Percentiles rank a stretch among this genome's conserved stretches.
These are phyloP conservation scores for Australoheros facetus DNA, from an alignment of 2,797 vertebrate species.

Conservation along the genomic window DNA sequence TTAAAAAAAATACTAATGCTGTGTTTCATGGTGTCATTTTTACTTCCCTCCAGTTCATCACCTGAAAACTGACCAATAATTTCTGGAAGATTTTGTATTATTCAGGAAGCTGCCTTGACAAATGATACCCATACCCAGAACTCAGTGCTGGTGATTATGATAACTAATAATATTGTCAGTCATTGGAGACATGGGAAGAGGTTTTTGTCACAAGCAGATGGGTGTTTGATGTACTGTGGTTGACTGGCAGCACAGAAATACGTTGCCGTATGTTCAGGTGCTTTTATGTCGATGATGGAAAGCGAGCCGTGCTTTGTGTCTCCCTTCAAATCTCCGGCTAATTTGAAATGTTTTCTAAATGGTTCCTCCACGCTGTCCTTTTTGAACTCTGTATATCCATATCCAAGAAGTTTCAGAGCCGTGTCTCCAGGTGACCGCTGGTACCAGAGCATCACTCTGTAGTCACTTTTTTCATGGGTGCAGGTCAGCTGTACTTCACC, in stretches of 20 bases:
- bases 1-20: neutral
- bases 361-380: slow-evolving; percentile 9
- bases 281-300: slow-evolving; percentile 1
- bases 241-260: slow-evolving; percentile 49
- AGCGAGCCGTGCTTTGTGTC: slow-evolving; percentile 30
- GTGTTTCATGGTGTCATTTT: neutral
- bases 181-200: neutral
- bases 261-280: slow-evolving; percentile 15
- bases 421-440: neutral
- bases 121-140: accelerated
- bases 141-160: neutral
- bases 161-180: neutral
- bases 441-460: slow-evolving; percentile 55
- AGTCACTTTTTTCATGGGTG: slow-evolving; percentile 21
- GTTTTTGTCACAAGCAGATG: slow-evolving; percentile 48
- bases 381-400: slow-evolving; percentile 19
- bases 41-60: neutral
- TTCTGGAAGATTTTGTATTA: neutral
- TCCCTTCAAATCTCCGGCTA: slow-evolving; percentile 28
- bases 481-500: slow-evolving; percentile 23
- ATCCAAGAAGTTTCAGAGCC: slow-evolving; percentile 42
- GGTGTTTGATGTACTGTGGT: slow-evolving; percentile 37
- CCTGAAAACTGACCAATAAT: neutral
- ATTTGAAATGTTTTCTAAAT: slow-evolving; percentile 24
- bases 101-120: neutral